Conservation (phyloP, 1,140 invertebrate species). For the Cydia strobilella region DNA sequence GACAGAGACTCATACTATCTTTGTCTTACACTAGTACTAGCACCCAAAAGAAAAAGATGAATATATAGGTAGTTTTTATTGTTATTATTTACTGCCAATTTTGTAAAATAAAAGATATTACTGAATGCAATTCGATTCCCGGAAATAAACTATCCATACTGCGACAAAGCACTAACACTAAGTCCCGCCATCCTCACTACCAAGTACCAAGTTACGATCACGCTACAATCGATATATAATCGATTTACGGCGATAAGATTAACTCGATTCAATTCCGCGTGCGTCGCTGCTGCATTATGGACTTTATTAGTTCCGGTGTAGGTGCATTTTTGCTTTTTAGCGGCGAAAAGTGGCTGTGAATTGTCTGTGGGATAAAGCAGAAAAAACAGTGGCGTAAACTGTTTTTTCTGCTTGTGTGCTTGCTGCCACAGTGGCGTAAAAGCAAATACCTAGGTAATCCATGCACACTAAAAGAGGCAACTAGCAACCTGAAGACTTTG, state of each 20-base stretch:
- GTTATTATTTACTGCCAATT: too few species aligned
- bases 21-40: too few species aligned
- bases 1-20: too few species aligned
- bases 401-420: too few species aligned
- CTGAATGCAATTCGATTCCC: neutral
- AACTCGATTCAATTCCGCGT: constrained; percentile 9
- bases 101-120: too few species aligned
- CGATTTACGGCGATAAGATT: constrained; percentile 18
- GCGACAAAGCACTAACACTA: neutral
- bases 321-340: neutral
- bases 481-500: too few species aligned
- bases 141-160: neutral
- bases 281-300: neutral
- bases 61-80: too few species aligned
- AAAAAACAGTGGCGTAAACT: neutral
- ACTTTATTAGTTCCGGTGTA: neutral
- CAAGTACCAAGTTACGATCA: neutral
- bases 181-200: neutral
- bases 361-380: constrained; percentile 6
- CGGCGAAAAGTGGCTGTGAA: constrained; percentile 21
- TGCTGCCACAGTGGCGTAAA: too few species aligned
- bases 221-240: constrained; percentile 25
- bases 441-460: too few species aligned
- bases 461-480: too few species aligned
- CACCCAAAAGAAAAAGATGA: too few species aligned